Evolutionary conservation across 37 sponge, comb jelly and placozoan genomes (phyloP).

Genomic region (Ianthella basta): DNA sequence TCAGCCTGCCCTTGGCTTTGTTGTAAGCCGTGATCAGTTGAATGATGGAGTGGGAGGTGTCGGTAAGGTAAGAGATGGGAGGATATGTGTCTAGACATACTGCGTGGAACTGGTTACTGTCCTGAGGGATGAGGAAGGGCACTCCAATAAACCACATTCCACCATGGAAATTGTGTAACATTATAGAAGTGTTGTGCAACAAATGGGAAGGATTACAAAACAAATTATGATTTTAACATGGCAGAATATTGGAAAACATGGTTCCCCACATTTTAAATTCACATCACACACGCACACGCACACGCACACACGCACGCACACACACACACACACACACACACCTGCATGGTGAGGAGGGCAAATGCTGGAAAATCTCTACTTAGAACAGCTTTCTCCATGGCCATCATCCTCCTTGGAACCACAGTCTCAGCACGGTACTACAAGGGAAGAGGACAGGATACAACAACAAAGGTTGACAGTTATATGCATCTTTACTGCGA

Average conservation of each 20-base stretch:
- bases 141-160: neutral
- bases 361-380: constrained; percentile 77
- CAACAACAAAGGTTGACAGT: too few species aligned
- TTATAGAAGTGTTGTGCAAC: too few species aligned
- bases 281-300: too few species aligned
- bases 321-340: neutral
- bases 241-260: neutral
- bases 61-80: constrained; percentile 94
- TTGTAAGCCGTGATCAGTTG: constrained; percentile 86
- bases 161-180: neutral
- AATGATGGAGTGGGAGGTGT: constrained; percentile 79
- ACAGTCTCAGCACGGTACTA: constrained; percentile 72
- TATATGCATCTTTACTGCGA: too few species aligned
- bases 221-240: neutral
- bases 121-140: constrained; percentile 36
- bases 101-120: constrained; percentile 99
- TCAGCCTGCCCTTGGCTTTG: constrained; percentile 48
- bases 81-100: constrained; percentile 96
- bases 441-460: neutral
- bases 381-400: constrained; percentile 84
- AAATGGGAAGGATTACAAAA: neutral
- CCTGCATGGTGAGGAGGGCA: constrained; percentile 88
- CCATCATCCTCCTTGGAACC: constrained; percentile 82
- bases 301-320: too few species aligned
- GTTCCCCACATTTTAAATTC: too few species aligned